These are phyloP conservation scores for Rhinoderma darwinii DNA, from an alignment of 2,113 vertebrate species.

Conservation along the genomic window DNA sequence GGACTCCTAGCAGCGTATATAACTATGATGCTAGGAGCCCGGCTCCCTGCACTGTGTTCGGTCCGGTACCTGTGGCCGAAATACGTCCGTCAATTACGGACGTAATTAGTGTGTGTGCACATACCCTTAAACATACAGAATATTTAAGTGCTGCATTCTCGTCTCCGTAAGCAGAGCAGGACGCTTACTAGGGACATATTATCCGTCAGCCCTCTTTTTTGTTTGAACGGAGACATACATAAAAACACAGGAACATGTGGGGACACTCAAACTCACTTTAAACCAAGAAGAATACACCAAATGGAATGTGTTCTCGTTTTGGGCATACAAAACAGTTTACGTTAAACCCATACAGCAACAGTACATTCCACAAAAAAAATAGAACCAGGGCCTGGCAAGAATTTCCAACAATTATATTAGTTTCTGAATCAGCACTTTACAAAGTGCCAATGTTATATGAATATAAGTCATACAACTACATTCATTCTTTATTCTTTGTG, in stretches of 20 bases:
- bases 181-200: background rate
- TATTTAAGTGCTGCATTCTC: background rate
- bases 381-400: background rate
- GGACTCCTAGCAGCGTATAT: too few relatives aligned
- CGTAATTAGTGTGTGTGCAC: too few relatives aligned
- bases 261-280: slow-evolving; percentile 9
- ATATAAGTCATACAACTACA: background rate
- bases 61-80: too few relatives aligned
- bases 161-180: background rate
- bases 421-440: background rate
- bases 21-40: too few relatives aligned
- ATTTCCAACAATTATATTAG: background rate
- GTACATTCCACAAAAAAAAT: background rate
- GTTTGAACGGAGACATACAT: background rate
- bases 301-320: background rate
- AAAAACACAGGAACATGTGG: slow-evolving; percentile 1
- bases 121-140: too few relatives aligned
- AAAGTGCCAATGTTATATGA: background rate
- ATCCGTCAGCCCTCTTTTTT: background rate
- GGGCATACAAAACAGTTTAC: background rate
- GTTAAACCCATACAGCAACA: background rate
- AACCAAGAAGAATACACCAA: background rate
- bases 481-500: background rate
- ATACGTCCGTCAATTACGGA: too few relatives aligned
- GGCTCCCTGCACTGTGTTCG: too few relatives aligned